These are phyloP conservation scores for Anguilla pacifica DNA, from an alignment of 2,797 vertebrate genomes.

Conservation along the genomic window DNA sequence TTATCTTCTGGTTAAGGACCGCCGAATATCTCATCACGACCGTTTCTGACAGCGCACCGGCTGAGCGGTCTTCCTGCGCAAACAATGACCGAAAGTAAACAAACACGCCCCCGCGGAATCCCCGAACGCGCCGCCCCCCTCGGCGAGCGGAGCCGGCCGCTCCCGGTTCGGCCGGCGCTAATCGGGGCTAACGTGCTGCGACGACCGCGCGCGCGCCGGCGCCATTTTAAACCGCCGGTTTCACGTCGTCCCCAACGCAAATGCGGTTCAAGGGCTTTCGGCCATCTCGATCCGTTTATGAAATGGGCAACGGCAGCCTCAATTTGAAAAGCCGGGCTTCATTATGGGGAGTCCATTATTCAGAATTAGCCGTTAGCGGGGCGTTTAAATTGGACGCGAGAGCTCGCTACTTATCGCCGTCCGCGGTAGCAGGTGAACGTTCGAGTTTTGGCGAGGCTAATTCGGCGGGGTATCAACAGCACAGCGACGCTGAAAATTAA, in stretches of 20 bases:
- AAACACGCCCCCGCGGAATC: background rate
- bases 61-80: background rate
- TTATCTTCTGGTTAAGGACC: background rate
- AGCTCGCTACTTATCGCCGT: background rate
- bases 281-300: background rate
- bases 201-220: background rate
- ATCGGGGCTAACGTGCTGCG: background rate
- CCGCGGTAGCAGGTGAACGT: background rate
- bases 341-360: slow-evolving; percentile 38
- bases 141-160: background rate
- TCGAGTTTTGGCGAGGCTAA: background rate
- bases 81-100: background rate
- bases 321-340: background rate
- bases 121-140: background rate
- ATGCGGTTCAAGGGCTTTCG: background rate
- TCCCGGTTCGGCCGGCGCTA: background rate
- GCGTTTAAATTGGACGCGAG: slow-evolving; percentile 9
- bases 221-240: background rate
- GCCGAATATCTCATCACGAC: background rate
- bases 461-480: background rate
- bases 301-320: background rate
- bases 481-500: background rate
- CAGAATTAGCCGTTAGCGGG: background rate
- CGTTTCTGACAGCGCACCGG: background rate
- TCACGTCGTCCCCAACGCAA: background rate